These are phyloP conservation scores for Asteroscopus sphinx DNA, from an alignment of 2,888 invertebrate genomes.

Conservation along the genomic window DNA sequence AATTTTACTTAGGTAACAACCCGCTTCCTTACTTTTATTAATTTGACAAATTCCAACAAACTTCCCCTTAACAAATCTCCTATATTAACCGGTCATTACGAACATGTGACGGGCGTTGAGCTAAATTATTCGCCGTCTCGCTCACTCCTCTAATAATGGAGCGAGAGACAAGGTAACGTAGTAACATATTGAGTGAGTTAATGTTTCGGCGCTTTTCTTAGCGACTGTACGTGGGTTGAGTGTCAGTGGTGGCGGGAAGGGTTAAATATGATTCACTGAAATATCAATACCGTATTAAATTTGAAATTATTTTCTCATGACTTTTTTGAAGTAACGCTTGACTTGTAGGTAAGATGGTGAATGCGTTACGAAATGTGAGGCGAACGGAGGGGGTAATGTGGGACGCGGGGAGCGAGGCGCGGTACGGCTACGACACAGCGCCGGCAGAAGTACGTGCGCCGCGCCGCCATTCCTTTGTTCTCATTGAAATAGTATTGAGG, in stretches of 20 bases:
- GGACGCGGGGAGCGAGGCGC: no score
- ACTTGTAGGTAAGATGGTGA: no score
- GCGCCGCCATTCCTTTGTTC: no score
- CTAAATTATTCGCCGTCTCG: slow-evolving; percentile 71
- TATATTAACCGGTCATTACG: slow-evolving; percentile 80
- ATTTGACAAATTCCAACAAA: not conserved
- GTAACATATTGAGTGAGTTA: slow-evolving; percentile 62
- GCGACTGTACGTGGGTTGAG: slow-evolving; percentile 21
- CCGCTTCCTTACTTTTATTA: not conserved
- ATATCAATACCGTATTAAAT: no score
- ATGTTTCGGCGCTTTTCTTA: slow-evolving; percentile 52
- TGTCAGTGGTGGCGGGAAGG: slow-evolving; percentile 3
- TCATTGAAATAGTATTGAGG: no score
- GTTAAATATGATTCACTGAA: not conserved
- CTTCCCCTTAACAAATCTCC: slow-evolving; percentile 74
- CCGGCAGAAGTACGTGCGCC: no score
- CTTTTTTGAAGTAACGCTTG: no score
- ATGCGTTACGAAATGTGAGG: no score
- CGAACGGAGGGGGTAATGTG: no score
- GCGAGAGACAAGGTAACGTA: slow-evolving; percentile 55
- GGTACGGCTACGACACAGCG: no score
- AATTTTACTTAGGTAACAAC: no score
- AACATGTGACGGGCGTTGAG: slow-evolving; percentile 82
- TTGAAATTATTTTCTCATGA: no score
- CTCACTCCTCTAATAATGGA: slow-evolving; percentile 56